Conservation (phyloP, 2,888 invertebrate genomes). For the Boloria selene region DNA sequence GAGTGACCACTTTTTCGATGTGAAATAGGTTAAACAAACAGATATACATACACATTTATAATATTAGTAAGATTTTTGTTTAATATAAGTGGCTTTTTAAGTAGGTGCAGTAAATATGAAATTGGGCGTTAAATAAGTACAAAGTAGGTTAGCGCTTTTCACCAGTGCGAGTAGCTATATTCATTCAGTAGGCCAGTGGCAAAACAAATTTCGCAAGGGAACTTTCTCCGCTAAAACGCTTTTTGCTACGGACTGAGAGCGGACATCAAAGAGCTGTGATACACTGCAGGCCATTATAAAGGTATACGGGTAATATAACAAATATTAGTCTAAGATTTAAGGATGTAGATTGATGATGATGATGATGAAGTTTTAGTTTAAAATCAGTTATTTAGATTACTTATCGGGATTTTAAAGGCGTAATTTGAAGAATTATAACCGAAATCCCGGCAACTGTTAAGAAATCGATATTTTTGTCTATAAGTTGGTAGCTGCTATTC, state of each 20-base stretch:
- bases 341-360: too few species aligned
- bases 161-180: neutral
- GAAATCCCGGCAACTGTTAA: too few species aligned
- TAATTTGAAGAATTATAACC: too few species aligned
- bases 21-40: too few species aligned
- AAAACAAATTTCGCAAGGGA: conserved; percentile 41
- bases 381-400: too few species aligned
- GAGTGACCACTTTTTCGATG: too few species aligned
- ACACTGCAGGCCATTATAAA: conserved; percentile 22
- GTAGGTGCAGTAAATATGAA: neutral
- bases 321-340: neutral
- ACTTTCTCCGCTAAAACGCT: conserved; percentile 41
- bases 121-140: neutral
- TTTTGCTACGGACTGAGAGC: conserved; percentile 37
- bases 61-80: too few species aligned
- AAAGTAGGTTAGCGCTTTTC: conserved; percentile 2
- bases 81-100: too few species aligned
- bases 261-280: conserved; percentile 39
- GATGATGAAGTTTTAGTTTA: neutral
- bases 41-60: too few species aligned
- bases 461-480: too few species aligned
- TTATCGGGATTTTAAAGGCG: too few species aligned
- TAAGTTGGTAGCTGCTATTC: too few species aligned
- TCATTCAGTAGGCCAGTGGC: conserved; percentile 28
- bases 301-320: neutral